Evolutionary conservation across 2,113 vertebrate species (phyloP), one percentile per base, ranked within the genome.

Genomic region (Lasiurus cinereus): DNA sequence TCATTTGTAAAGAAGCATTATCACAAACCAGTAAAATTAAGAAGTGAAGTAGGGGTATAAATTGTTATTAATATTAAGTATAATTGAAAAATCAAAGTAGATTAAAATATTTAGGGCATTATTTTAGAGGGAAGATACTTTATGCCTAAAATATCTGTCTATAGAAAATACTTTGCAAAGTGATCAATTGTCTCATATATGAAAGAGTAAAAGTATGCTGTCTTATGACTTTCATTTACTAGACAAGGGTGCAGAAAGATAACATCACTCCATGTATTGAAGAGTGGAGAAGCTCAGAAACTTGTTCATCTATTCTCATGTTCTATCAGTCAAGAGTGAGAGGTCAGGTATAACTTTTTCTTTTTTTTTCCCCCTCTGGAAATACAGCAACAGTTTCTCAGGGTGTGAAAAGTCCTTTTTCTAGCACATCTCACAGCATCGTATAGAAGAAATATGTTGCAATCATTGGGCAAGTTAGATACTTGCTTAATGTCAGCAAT

Each of bases 401-500:
- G 22, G 12, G 19, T 66, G 8, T 91, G 29, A 67, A 89, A 82
- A 39, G 31, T 84, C 19, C 21, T 50, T 80, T 85, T 89, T 39
- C 69, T 24, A 82, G 66, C 62, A 13, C 1, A 64, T 64, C 54
- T 88, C 33, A 46, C 11, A 73, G 11, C 4, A 70, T 83, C 64
- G 43, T 54, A 78, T 6, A 96, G 73, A 96, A 96, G 73, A 96
- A 77, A 86, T 89, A 73, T 52, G 48, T 69, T 93, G 70, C 64
- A 86, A 79, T 64, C 31, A n/a, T 29, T 95, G 79, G 69, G 83
- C 69, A 82, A 93, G 54, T 82, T 16, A 74, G 78, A 88, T 70
- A 27, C 22, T 83, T 82, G 39, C 31, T 85, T 91, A 90, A 96
- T 88, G 67, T 85, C 78, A 96, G 85, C 62, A 95, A 52, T 95